phyloP scores from a whole-genome alignment of 2,888 invertebrate species.

The Cylloceria caligata region DNA sequence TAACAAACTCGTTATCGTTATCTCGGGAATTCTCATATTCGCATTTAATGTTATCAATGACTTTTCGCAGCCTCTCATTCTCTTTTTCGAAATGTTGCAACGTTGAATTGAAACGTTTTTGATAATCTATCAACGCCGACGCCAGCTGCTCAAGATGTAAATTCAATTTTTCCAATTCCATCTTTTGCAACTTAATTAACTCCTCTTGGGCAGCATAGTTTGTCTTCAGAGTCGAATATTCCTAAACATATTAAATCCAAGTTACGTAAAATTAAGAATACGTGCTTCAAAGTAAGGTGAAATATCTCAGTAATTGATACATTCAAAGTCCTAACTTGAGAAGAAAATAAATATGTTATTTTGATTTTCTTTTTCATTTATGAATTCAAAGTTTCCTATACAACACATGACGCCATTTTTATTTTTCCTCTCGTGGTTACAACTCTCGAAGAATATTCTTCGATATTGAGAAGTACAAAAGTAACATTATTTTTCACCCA shows the following conservation, averaged over 20 bases:
- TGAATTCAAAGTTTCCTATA: too few species aligned
- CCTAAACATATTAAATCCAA: constrained; percentile 45
- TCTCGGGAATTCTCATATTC: constrained; percentile 9
- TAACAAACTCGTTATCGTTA: constrained; percentile 24
- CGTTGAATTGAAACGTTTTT: constrained; percentile 48
- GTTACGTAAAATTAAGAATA: not conserved
- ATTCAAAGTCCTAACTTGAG: too few species aligned
- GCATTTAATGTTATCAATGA: constrained; percentile 1
- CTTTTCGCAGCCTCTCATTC: constrained; percentile 44
- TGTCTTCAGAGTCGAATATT: constrained; percentile 57
- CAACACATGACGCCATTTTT: too few species aligned
- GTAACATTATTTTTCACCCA: not conserved
- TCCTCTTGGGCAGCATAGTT: constrained; percentile 56
- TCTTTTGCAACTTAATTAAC: constrained; percentile 57
- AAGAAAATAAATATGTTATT: too few species aligned
- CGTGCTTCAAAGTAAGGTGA: not conserved
- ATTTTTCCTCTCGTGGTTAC: not conserved
- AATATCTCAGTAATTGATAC: too few species aligned
- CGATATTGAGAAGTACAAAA: not conserved
- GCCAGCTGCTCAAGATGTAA: constrained; percentile 44
- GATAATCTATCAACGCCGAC: constrained; percentile 51
- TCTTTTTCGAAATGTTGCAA: constrained; percentile 53
- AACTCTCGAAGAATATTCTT: not conserved
- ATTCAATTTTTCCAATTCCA: constrained; percentile 55
- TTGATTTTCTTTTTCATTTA: too few species aligned